Base-by-base conservation (phyloP, 2,113 vertebrate species). In the Semnornis frantzii region DNA sequence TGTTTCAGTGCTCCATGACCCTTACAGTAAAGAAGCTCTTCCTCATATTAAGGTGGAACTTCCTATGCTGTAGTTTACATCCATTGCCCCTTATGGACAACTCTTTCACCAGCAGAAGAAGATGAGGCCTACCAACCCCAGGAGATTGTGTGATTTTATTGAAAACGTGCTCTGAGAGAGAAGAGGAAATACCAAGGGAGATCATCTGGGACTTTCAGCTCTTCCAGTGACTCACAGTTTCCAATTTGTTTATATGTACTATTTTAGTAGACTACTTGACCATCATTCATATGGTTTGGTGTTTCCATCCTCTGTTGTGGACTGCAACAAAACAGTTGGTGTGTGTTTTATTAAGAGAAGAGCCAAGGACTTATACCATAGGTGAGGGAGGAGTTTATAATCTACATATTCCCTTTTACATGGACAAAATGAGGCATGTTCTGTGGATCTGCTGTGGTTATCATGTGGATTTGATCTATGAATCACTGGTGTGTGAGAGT, bases 211-310 rank as follows among this genome's bases (percentile, higher is more conserved):
- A 52, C 74, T 77, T 93, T 19, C 8, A 31, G 48, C 48, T 89
- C 48, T 91, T 90, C 48, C 27, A 64, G 60, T 93, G 87, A 84
- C 71, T 92, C 81, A 82, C 33, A 68, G 66, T 93, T 93, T 92
- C 84, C 62, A 71, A 0, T 74, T 88, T 75, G 37, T 90, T 71
- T 84, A 18, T 74, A 54, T 6, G 48, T 68, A 62, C 77, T 92
- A 15, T 92, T 91, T 91, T 87, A 1, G 4, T 87, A 84, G 57
- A 48, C 74, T 87, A 37, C 79, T 89, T 74, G 39, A 46, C 37
- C 68, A 16, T 90, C 65, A 23, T 86, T 86, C 12, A 0, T 75
- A 28, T 5, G 16, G 52, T 9, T 81, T 85, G 69, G 15, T 82
- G 60, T 88, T 95, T 81, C 73, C 62, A 83, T 9, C 15, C 27